Evolutionary conservation across 2,113 vertebrate genomes (phyloP).

Genomic region (Bombycilla garrulus): DNA sequence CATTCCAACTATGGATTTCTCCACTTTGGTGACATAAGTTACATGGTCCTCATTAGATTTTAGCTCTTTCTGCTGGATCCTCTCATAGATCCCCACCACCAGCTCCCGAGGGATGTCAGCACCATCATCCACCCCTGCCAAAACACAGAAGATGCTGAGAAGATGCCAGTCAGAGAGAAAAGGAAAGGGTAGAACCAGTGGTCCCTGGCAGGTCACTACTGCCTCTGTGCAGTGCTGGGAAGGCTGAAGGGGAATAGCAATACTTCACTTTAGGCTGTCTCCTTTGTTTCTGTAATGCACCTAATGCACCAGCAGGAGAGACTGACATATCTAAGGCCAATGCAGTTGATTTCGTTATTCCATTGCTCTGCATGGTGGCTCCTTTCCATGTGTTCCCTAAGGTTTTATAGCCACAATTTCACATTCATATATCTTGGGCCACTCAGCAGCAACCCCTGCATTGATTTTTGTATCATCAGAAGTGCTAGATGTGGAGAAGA

Average conservation of each 20-base stretch:
- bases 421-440: constrained; percentile 3
- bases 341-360: constrained; percentile 35
- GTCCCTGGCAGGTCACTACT: not conserved
- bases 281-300: not conserved
- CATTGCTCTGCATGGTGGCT: constrained; percentile 38
- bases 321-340: not conserved
- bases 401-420: constrained; percentile 38
- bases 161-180: not conserved
- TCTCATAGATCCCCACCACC: constrained; percentile 96
- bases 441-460: constrained; percentile 14
- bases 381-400: constrained; percentile 22
- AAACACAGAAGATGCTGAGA: not conserved
- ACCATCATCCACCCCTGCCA: constrained; percentile 92
- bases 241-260: not conserved
- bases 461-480: constrained; percentile 35
- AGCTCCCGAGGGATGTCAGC: constrained; percentile 96
- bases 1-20: constrained; percentile 97
- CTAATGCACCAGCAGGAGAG: not conserved
- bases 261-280: not conserved
- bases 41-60: constrained; percentile 98
- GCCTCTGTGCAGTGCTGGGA: not conserved
- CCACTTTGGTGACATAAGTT: constrained; percentile 97
- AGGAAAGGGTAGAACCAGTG: not conserved
- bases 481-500: not conserved
- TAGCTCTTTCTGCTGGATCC: constrained; percentile 95